Evolutionary conservation across 2,888 invertebrate genomes (phyloP).

Genomic region (Drosophila sordidula): DNA sequence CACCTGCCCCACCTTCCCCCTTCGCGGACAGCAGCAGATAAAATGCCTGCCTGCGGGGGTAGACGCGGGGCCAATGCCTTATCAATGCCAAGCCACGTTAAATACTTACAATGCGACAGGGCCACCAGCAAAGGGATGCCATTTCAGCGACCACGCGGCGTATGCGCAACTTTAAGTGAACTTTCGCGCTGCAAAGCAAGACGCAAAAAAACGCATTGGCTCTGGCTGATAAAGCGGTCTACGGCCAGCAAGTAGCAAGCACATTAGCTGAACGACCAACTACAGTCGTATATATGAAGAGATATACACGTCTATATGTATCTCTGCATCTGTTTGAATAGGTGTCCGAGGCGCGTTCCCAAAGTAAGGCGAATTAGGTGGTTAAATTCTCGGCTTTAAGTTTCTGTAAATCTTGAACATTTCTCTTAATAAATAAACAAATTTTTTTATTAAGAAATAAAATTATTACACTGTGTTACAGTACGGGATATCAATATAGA

Average conservation of each 20-base stretch:
- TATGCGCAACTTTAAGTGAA: conserved; percentile 65
- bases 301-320: conserved; percentile 10
- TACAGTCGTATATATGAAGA: conserved; percentile 15
- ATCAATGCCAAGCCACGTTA: conserved; percentile 66
- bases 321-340: background rate
- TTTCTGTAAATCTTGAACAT: too few relatives aligned
- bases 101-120: conserved; percentile 46
- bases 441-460: too few relatives aligned
- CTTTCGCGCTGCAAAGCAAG: conserved; percentile 42
- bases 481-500: too few relatives aligned
- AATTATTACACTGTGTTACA: too few relatives aligned
- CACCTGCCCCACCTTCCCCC: background rate
- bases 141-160: conserved; percentile 63
- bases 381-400: too few relatives aligned
- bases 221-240: conserved; percentile 54
- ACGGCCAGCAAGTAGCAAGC: conserved; percentile 12
- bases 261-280: conserved; percentile 34
- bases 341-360: conserved; percentile 8
- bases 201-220: conserved; percentile 29
- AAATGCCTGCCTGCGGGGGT: conserved; percentile 60
- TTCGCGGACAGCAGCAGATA: conserved; percentile 38
- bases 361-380: background rate
- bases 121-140: conserved; percentile 58
- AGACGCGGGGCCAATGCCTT: conserved; percentile 66
- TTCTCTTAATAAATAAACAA: too few relatives aligned